Conservation (phyloP, 1,140 invertebrate species). For the Conopomorpha cramerella region DNA sequence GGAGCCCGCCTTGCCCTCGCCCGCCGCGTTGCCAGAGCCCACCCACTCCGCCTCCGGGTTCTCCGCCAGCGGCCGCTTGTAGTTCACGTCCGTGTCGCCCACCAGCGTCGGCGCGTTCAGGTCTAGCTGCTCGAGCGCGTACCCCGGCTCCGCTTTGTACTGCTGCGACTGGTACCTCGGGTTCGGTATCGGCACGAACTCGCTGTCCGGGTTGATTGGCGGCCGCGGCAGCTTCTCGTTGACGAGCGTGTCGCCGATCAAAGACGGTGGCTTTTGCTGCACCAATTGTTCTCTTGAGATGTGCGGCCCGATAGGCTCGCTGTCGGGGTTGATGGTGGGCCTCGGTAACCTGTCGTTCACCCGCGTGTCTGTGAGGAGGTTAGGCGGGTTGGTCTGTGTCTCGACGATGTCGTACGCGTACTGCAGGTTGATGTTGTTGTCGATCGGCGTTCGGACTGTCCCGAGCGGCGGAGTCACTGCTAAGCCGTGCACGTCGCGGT, state of each 20-base stretch:
- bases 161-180: slow-evolving; percentile 46
- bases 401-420: slow-evolving; percentile 50
- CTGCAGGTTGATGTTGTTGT: slow-evolving; percentile 44
- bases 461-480: slow-evolving; percentile 46
- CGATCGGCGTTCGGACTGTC: slow-evolving; percentile 37
- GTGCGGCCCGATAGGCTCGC: slow-evolving; percentile 31
- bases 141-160: slow-evolving; percentile 31
- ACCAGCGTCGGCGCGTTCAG: slow-evolving; percentile 52
- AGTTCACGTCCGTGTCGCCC: slow-evolving; percentile 68
- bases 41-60: slow-evolving; percentile 74
- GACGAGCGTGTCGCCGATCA: slow-evolving; percentile 65
- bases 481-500: slow-evolving; percentile 60
- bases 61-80: slow-evolving; percentile 60
- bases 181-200: slow-evolving; percentile 64
- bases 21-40: slow-evolving; percentile 35
- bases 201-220: slow-evolving; percentile 66
- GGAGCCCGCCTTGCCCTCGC: slow-evolving; percentile 56
- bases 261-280: slow-evolving; percentile 40
- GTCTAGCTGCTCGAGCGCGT: slow-evolving; percentile 36
- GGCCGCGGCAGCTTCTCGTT: slow-evolving; percentile 67
- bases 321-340: slow-evolving; percentile 70
- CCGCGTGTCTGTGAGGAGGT: slow-evolving; percentile 64
- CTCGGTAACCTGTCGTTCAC: slow-evolving; percentile 65
- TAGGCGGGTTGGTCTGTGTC: slow-evolving; percentile 33
- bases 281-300: slow-evolving; percentile 23